Evolutionary conservation across 2,113 vertebrate genomes (phyloP).

Genomic region (Alligator mississippiensis): DNA sequence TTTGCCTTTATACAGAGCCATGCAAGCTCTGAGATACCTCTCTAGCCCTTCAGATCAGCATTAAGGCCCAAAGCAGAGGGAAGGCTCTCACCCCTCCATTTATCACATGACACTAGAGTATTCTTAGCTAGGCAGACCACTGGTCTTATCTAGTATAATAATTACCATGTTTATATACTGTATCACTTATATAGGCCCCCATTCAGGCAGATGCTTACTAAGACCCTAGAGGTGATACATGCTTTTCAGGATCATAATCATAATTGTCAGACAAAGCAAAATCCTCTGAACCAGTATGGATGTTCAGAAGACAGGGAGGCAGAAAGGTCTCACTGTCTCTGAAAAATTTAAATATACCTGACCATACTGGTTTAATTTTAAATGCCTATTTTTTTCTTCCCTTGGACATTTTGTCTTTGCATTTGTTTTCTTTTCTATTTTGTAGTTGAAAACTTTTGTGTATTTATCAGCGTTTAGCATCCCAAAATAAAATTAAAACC

Average conservation of each 20-base stretch:
- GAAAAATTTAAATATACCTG: background rate
- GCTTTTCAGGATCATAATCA: background rate
- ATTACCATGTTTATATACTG: background rate
- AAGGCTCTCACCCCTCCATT: background rate
- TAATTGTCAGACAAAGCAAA: background rate
- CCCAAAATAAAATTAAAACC: constrained; percentile 78
- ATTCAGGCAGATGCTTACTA: background rate
- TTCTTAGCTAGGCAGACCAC: background rate
- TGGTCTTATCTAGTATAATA: background rate
- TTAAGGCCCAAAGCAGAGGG: background rate
- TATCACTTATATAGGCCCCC: background rate
- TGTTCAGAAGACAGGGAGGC: background rate
- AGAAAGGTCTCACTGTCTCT: background rate
- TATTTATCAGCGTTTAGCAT: constrained; percentile 55
- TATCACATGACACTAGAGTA: background rate
- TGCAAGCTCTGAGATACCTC: background rate
- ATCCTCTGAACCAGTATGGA: background rate
- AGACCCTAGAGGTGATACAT: background rate
- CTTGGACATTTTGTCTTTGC: constrained; percentile 11
- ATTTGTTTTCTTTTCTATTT: constrained; percentile 27
- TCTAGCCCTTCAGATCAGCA: background rate
- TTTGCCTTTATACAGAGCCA: background rate
- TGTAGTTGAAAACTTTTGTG: constrained; percentile 48
- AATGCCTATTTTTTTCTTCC: background rate
- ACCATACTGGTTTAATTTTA: constrained; percentile 33